These are phyloP conservation scores for Craniophora ligustri DNA, from an alignment of 2,888 invertebrate genomes.

Conservation along the genomic window DNA sequence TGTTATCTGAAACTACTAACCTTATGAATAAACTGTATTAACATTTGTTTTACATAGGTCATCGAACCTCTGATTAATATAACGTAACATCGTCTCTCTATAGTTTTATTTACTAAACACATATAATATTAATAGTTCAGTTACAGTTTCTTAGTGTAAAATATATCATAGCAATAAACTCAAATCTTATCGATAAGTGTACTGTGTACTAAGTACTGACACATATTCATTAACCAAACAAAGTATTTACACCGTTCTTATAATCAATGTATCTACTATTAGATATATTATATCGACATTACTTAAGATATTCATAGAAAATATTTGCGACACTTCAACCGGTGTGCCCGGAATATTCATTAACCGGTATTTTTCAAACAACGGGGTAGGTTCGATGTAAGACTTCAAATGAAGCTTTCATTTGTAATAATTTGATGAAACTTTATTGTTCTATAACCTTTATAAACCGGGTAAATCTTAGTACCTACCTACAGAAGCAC, in stretches of 20 bases:
- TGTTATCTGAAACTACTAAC: conserved; percentile 33
- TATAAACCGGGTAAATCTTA: no score
- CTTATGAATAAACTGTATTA: not conserved
- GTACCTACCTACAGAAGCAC: no score
- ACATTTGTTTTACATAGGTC: conserved; percentile 16
- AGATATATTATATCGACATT: not conserved
- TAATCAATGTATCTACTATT: conserved; percentile 13
- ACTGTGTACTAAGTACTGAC: conserved; percentile 40
- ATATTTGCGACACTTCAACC: no score
- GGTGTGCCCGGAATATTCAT: no score
- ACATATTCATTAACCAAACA: conserved; percentile 47
- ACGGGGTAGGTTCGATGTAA: no score
- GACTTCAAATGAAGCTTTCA: no score
- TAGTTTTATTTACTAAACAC: not conserved
- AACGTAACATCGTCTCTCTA: conserved; percentile 5
- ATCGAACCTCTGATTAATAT: conserved; percentile 13
- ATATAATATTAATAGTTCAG: not conserved
- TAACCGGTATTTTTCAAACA: no score
- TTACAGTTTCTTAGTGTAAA: conserved; percentile 20
- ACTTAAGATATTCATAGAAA: conserved; percentile 19
- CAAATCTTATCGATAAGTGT: conserved; percentile 54
- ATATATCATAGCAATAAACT: conserved; percentile 38
- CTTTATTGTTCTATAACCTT: no score
- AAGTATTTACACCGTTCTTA: conserved; percentile 12
- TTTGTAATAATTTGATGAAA: no score